Percentiles rank a stretch among this genome's conserved stretches.
phyloP scores from a whole-genome alignment of 2,888 invertebrate genomes.

The Heteropelma amictum region DNA sequence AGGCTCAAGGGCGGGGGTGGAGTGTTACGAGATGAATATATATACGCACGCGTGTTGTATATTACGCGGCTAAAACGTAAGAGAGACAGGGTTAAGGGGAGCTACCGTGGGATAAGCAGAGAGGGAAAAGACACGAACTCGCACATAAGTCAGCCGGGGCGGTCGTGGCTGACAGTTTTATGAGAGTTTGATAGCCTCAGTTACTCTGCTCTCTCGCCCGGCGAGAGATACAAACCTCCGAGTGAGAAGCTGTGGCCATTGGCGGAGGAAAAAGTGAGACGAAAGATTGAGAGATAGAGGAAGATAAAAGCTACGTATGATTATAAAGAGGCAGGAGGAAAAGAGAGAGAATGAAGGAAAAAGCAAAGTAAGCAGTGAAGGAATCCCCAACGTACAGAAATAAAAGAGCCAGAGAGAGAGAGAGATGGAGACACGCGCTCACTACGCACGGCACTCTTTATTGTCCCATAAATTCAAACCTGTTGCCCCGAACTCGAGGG shows the following conservation, averaged over 20 bases:
- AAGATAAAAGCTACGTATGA: conserved; percentile 45
- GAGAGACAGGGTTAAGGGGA: conserved; percentile 24
- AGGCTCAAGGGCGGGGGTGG: background rate
- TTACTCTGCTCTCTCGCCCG: conserved; percentile 62
- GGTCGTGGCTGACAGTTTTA: conserved; percentile 77
- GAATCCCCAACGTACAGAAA: conserved; percentile 19
- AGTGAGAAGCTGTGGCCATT: conserved; percentile 18
- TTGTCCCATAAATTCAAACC: conserved; percentile 78
- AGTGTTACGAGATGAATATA: conserved; percentile 19
- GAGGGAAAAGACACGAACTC: conserved; percentile 57
- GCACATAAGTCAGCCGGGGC: conserved; percentile 76
- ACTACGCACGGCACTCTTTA: conserved; percentile 76
- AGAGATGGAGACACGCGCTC: conserved; percentile 71
- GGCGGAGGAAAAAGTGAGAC: no score
- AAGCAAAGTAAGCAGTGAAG: conserved; percentile 35
- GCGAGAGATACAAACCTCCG: conserved; percentile 45
- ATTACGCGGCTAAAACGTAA: conserved; percentile 14
- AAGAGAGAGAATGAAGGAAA: conserved; percentile 64
- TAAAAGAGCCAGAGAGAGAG: conserved; percentile 55
- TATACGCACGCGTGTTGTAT: conserved; percentile 15
- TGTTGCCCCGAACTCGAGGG: conserved; percentile 73
- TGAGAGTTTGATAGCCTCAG: conserved; percentile 78
- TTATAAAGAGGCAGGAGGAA: conserved; percentile 53
- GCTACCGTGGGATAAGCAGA: conserved; percentile 45
- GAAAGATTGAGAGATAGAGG: conserved; percentile 23